These are phyloP conservation scores for Empidonax traillii DNA, from an alignment of 2,113 vertebrate genomes.

Conservation along the genomic window DNA sequence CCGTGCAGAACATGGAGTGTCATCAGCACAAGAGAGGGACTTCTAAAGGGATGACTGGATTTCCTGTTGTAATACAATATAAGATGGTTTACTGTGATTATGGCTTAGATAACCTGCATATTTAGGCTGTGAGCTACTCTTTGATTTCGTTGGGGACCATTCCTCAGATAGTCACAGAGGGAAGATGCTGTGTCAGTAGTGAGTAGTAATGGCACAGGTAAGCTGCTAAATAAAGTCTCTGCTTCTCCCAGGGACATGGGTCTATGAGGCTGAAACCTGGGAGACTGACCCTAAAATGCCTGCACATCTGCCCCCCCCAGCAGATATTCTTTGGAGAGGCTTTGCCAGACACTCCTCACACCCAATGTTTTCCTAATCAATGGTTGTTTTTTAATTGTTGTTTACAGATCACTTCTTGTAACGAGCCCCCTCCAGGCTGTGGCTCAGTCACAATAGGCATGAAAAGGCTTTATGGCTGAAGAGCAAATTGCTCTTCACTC, in stretches of 20 bases:
- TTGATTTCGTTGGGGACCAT: background rate
- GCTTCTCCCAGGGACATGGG: fast-evolving
- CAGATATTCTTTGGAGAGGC: background rate
- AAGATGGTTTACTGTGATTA: slow-evolving; percentile 1
- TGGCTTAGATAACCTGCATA: background rate
- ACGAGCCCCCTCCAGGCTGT: background rate
- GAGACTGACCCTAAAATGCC: background rate
- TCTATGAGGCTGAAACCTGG: background rate
- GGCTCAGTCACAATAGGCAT: background rate
- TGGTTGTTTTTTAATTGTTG: slow-evolving; percentile 27
- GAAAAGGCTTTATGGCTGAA: slow-evolving; percentile 3
- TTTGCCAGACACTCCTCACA: background rate
- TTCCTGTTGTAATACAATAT: slow-evolving; percentile 40
- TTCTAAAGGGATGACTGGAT: slow-evolving; percentile 29
- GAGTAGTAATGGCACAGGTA: background rate
- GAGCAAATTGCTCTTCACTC: slow-evolving; percentile 29
- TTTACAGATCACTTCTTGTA: slow-evolving; percentile 1
- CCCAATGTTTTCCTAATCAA: background rate
- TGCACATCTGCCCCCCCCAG: background rate
- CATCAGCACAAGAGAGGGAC: slow-evolving; percentile 18
- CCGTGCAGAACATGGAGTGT: slow-evolving; percentile 38
- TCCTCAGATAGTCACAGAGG: background rate
- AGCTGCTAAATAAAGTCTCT: background rate
- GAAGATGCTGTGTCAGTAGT: background rate
- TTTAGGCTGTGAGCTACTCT: background rate